Conservation (phyloP, 2,888 invertebrate genomes). For the Tenthredo amoena region DNA sequence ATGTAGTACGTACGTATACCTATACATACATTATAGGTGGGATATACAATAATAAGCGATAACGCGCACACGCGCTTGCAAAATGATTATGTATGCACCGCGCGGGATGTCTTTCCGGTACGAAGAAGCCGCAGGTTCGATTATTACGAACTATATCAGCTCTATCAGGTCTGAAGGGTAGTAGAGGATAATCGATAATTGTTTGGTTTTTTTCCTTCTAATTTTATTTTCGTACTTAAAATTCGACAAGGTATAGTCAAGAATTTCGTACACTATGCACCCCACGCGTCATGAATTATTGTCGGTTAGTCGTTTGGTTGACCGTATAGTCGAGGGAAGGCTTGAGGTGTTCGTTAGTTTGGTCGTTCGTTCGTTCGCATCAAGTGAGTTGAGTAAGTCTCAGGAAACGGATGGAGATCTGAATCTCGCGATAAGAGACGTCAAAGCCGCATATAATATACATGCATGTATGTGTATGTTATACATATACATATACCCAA, state of each 20-base stretch:
- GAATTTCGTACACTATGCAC: not conserved
- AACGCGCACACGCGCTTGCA: not conserved
- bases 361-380: not conserved
- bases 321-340: not conserved
- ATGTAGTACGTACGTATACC: no score
- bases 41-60: not conserved
- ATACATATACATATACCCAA: no score
- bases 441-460: not conserved
- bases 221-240: not conserved
- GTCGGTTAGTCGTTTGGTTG: not conserved
- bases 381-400: not conserved
- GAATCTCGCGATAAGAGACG: not conserved
- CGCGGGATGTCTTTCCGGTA: conserved; percentile 37
- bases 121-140: not conserved
- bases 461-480: not conserved
- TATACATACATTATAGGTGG: not conserved
- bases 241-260: not conserved
- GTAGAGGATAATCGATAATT: not conserved
- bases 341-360: not conserved
- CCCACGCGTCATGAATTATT: not conserved
- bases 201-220: not conserved
- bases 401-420: not conserved
- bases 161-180: not conserved
- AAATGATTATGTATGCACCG: conserved; percentile 16
- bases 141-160: not conserved